Base-by-base conservation (phyloP, 2,888 invertebrate genomes). In the Harpagoxenus sublaevis region DNA sequence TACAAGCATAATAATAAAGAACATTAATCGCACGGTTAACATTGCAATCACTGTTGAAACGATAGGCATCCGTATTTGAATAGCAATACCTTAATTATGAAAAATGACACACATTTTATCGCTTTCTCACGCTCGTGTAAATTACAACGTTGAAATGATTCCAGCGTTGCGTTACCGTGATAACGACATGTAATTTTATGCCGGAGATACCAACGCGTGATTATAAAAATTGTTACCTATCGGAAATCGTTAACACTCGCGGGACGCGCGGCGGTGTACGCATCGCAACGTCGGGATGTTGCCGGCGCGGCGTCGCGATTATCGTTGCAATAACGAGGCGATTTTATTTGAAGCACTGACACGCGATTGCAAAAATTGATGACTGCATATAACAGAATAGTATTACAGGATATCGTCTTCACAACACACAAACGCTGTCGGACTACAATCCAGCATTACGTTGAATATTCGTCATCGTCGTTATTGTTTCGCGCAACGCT, bases 171-270 rank as follows among this genome's bases (percentile, higher is more conserved):
- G 3, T 10, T 28, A n/a, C 2, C n/a, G 42, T 5, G n/a, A 78
- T 35, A 66, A 53, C 42, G 66, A 66, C 15, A 0, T 53, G 12
- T 51, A 55, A 77, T 66, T 68, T 55, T 70, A 70, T 39, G 55
- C 5, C n/a, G n/a, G 5, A 31, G 35, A 55, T 9, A 42, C 18
- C 18, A 4, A 12, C 31, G 1, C 28, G 42, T 31, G 68, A 78
- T 78, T 78, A 68, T 15, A 55, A 78, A 68, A 55, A 48, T 75
- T 48, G 8, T 65, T 75, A n/a, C 35, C 23, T 75, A 65, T 74
- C 45, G 45, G 63, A 66, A 45, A 66, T 45, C 9, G n/a, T 63
- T n/a, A 63, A 35, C 15, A 28, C 12, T 8, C 18, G 15, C 4
- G 15, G 4, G 23, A 48, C n/a, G 8, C 23, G 35, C 23, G 35